A percentile compares a stretch with the other conserved stretches of the same genome.
These are phyloP conservation scores for Rhabditoides inermis DNA, from an alignment of 2,888 invertebrate genomes.

Conservation along the genomic window DNA sequence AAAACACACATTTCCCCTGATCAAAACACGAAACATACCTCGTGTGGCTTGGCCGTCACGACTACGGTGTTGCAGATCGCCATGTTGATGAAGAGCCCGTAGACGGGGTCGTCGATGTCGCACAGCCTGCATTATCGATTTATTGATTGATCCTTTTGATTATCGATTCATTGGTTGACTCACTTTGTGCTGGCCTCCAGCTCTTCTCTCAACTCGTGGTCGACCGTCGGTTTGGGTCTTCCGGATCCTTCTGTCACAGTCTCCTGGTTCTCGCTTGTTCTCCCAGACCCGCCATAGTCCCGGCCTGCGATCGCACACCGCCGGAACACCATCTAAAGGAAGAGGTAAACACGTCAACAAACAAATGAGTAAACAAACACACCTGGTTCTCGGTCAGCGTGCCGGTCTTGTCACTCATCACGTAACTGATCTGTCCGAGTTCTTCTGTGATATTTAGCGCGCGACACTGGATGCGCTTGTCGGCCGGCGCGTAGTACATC, in stretches of 20 bases:
- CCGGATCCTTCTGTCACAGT: too few species aligned
- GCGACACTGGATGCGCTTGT: slow-evolving; percentile 70
- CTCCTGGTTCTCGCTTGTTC: too few species aligned
- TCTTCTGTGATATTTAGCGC: slow-evolving; percentile 81
- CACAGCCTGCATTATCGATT: too few species aligned
- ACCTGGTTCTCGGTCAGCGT: slow-evolving; percentile 83
- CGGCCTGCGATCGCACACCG: slow-evolving; percentile 78
- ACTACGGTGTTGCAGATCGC: slow-evolving; percentile 86
- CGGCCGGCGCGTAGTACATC: slow-evolving; percentile 73
- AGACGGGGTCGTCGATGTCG: slow-evolving; percentile 18
- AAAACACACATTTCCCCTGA: background rate
- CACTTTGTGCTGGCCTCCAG: too few species aligned
- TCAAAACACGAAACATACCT: slow-evolving; percentile 52
- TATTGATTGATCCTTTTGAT: too few species aligned
- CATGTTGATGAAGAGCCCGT: slow-evolving; percentile 73
- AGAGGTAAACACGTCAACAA: background rate
- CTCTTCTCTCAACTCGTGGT: too few species aligned
- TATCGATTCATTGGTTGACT: too few species aligned
- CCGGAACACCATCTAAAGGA: slow-evolving; percentile 76
- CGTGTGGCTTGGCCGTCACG: slow-evolving; percentile 75
- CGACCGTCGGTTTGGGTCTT: too few species aligned
- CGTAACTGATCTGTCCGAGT: slow-evolving; percentile 83
- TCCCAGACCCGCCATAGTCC: slow-evolving; percentile 69
- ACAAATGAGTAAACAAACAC: background rate
- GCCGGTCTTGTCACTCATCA: slow-evolving; percentile 97